phyloP scores from a whole-genome alignment of 2,888 invertebrate genomes.

The Torymus texanus region DNA sequence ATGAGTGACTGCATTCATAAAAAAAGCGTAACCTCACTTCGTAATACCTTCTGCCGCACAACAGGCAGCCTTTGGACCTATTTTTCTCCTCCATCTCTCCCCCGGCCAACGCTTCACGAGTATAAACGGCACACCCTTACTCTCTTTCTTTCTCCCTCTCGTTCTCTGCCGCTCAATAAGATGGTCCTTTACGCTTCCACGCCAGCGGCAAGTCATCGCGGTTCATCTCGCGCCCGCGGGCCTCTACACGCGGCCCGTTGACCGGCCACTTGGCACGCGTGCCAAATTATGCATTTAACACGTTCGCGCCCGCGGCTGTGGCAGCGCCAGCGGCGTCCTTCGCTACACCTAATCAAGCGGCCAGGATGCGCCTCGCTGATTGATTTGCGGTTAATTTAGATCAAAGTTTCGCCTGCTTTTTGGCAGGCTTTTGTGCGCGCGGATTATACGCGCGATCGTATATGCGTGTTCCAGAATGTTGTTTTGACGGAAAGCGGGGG shows the following conservation, averaged over 20 bases:
- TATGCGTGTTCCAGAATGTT: neutral
- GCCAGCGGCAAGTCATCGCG: neutral
- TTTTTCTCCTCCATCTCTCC: no score
- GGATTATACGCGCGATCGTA: neutral
- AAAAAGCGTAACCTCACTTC: no score
- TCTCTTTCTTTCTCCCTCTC: no score
- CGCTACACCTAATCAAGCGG: constrained; percentile 40
- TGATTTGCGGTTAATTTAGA: constrained; percentile 1
- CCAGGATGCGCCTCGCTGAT: constrained; percentile 36
- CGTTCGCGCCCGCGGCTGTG: constrained; percentile 14
- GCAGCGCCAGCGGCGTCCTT: neutral
- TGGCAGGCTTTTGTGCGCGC: neutral
- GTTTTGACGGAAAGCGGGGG: constrained; percentile 9
- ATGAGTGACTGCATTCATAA: no score
- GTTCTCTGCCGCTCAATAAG: no score
- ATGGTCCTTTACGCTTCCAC: no score
- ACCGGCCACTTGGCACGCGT: constrained; percentile 56
- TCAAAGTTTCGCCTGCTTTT: no score
- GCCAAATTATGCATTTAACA: constrained; percentile 62
- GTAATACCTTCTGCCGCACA: no score
- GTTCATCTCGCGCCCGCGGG: constrained; percentile 2
- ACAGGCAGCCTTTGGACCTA: no score
- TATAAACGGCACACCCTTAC: no score
- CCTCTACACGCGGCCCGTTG: neutral
- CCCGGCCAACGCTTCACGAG: no score